Percentiles rank a stretch among this genome's conserved stretches.
These are phyloP conservation scores for Nothoprocta perdicaria DNA, from an alignment of 2,113 vertebrate genomes.

Conservation along the genomic window DNA sequence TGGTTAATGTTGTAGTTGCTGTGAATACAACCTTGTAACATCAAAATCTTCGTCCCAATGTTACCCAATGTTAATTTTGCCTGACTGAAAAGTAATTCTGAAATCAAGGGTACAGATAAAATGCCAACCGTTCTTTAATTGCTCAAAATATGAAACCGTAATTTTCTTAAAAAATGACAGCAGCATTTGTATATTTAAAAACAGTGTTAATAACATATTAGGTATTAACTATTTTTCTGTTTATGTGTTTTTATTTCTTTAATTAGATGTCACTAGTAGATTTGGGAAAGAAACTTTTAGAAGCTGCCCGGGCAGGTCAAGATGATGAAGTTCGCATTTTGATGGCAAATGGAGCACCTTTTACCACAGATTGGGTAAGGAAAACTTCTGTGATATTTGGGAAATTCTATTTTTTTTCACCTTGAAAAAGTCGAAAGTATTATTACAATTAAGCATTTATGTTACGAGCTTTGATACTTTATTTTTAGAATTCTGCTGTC, in stretches of 20 bases:
- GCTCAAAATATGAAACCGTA: background rate
- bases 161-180: background rate
- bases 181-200: background rate
- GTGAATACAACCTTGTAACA: background rate
- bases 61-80: background rate
- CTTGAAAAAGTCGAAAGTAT: background rate
- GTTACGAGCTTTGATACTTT: background rate
- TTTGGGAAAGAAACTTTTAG: constrained; percentile 90
- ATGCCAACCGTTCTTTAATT: background rate
- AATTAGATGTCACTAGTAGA: constrained; percentile 88
- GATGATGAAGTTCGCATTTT: constrained; percentile 91
- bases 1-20: background rate
- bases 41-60: background rate
- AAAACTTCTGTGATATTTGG: background rate
- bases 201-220: background rate
- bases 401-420: background rate
- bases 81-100: background rate
- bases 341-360: constrained; percentile 92
- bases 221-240: background rate
- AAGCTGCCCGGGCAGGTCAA: constrained; percentile 88
- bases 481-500: background rate
- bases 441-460: background rate
- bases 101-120: background rate
- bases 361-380: constrained; percentile 91
- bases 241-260: constrained; percentile 58